A percentile compares a stretch with the other conserved stretches of the same genome.
phyloP scores from a whole-genome alignment of 2,888 invertebrate genomes.

The Nomada fucata region DNA sequence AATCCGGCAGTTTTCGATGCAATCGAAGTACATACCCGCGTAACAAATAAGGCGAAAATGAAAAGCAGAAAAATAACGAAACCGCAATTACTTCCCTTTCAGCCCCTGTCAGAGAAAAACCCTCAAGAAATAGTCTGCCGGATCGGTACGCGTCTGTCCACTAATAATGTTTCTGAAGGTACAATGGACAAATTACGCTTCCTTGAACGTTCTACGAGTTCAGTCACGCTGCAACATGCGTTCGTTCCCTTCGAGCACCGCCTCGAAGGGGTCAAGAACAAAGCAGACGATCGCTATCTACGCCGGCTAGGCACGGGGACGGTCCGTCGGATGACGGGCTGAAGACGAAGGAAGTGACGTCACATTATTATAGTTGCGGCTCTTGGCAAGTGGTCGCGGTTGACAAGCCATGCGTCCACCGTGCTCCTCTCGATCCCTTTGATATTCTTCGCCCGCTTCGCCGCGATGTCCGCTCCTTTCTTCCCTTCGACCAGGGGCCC shows the following conservation, averaged over 20 bases:
- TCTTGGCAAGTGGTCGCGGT: constrained; percentile 79
- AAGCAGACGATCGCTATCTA: constrained; percentile 49
- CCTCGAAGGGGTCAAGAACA: constrained; percentile 42
- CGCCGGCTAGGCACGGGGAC: constrained; percentile 13
- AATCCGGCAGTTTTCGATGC: no score
- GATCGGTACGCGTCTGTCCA: background rate
- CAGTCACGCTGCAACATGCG: background rate
- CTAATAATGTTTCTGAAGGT: background rate
- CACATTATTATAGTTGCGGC: constrained; percentile 77
- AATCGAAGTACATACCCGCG: background rate
- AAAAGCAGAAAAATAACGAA: no score
- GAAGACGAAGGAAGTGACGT: constrained; percentile 79
- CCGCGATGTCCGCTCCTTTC: constrained; percentile 51
- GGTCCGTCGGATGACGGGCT: constrained; percentile 44
- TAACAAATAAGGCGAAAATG: background rate
- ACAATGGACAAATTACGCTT: constrained; percentile 1
- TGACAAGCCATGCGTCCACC: constrained; percentile 81
- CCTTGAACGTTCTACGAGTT: background rate
- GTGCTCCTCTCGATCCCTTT: constrained; percentile 68
- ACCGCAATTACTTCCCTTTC: no score
- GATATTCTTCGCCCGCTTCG: constrained; percentile 47
- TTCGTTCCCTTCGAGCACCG: constrained; percentile 11
- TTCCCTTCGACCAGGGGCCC: constrained; percentile 25
- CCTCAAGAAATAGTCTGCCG: no score
- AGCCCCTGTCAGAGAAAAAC: no score